Evolutionary conservation across 2,797 vertebrate genomes (phyloP), one percentile per base, ranked within the genome.

Genomic region (Characodon lateralis): DNA sequence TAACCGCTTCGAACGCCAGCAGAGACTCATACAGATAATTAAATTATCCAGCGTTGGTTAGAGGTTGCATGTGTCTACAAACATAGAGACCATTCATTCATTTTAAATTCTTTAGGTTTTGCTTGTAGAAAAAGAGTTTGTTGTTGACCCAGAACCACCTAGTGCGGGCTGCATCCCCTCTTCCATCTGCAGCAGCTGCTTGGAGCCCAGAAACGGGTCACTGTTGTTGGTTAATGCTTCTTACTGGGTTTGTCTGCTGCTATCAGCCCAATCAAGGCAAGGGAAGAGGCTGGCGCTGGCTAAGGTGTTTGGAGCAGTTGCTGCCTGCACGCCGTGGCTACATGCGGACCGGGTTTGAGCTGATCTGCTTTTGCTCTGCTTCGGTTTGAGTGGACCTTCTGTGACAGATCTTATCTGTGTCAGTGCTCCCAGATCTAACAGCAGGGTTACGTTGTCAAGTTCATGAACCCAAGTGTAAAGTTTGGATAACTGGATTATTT

Each of bases 371-470:
- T n/a, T 65, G n/a, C 43, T 31, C 16, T 28, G 41, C 35, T 61
- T 41, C 3, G 6, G n/a, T 41, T 51, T 63, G 20, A 39, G 63
- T 80, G 43, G 56, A 53, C 31, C 35, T 81, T 80, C 24, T 77
- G 71, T 72, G 82, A 85, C 83, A 53, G 50, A 46, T 7, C 18
- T 43, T 69, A 75, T 81, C 26, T 78, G 78, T 83, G 85, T 88
- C 86, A 82, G 0, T 77, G 86, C 1, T 82, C 81, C 39, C 73
- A 0, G 55, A 71, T 79, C n/a, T 24, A 41, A 63, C 80, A 24
- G 56, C 66, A 56, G 65, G 68, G 71, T 68, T 8, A 13, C 35
- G 74, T 74, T 84, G 83, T 77, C 41, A 76, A 14, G 78, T 83
- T 83, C 78, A 80, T 71, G 48, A 80, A 77, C 82, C 31, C 3